Base-by-base conservation (phyloP, 1,140 invertebrate species). In the Drosophila ohnishii region DNA sequence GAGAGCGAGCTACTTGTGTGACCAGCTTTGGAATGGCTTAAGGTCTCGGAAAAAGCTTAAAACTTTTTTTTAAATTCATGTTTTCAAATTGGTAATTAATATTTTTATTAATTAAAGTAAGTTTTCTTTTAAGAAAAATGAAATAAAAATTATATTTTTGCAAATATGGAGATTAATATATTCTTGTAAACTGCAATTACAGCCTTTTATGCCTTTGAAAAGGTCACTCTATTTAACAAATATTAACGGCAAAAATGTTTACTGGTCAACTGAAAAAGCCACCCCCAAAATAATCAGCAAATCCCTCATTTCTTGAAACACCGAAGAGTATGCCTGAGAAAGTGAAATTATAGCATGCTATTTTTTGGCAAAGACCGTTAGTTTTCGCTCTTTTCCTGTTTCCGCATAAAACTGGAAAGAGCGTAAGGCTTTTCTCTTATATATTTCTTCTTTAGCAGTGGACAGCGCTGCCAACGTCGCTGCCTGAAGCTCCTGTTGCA, bases 401-500 rank as follows among this genome's bases (percentile, higher is more conserved):
- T 64, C 44, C 60, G 60, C 72, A 10, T 55, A 51, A 56, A 60
- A 56, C 37, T 51, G 30, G 34, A 70, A 75, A 75, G 70, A 75
- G 72, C 51, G 5, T 34, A 53, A 66, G 44, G 14, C 25, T 32
- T 67, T 66, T 50, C 69, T 70, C 65, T 70, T 53, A 28, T 60
- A 30, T 35, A 51, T 60, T 53, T 48, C 30, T 39, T 37, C 35
- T 40, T 45, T 66, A 50, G 22, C 61, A 22, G 35, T 22, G 22
- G 22, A 44, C 60, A 64, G 47, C 22, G 61, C 40, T 13, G 69
- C 25, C 55, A 40, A 7, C 73, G 53, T 57, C 62, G 74, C 62
- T 48, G 70, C 48, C 14, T 67, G 62, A 71, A 66, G 81, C 73
- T 86, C 78, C 82, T 85, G 82, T 79, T 86, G 82, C 83, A 86